Percentiles rank a stretch among this genome's conserved stretches.
Evolutionary conservation across 1,140 invertebrate genomes (phyloP).

Genomic region (Chionoecetes opilio): DNA sequence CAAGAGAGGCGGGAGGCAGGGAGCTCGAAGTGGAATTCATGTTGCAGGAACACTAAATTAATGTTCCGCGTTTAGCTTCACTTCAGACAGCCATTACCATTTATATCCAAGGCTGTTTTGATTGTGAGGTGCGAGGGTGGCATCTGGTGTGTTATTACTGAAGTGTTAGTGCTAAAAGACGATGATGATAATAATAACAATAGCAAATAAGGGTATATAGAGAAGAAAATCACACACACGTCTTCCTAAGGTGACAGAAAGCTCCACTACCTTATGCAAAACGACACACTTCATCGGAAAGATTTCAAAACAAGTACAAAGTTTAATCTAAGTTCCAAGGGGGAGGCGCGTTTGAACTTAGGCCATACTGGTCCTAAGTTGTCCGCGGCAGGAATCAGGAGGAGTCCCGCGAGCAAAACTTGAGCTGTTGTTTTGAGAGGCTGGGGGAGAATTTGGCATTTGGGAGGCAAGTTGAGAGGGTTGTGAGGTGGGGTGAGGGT

Average conservation of each 20-base stretch:
- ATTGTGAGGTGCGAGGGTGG: not conserved
- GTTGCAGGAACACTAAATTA: not conserved
- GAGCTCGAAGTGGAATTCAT: not conserved
- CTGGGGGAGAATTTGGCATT: constrained; percentile 2
- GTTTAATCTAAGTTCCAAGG: not conserved
- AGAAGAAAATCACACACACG: too few relatives aligned
- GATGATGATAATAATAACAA: too few relatives aligned
- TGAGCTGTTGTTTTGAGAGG: not conserved
- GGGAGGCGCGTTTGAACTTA: not conserved
- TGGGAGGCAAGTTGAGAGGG: not conserved
- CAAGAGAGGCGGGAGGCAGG: not conserved
- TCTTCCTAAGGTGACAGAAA: too few relatives aligned
- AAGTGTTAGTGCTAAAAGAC: not conserved
- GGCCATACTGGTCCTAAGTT: not conserved
- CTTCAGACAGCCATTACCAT: not conserved
- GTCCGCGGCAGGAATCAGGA: not conserved
- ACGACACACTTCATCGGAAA: not conserved
- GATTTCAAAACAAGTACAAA: not conserved
- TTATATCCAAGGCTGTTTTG: not conserved
- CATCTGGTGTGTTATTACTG: not conserved
- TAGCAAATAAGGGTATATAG: too few relatives aligned
- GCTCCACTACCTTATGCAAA: not conserved
- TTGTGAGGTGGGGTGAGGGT: not conserved
- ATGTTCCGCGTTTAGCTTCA: not conserved
- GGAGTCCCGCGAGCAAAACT: not conserved